Conservation (phyloP, 2,797 vertebrate genomes). For the Hephaestus fuliginosus region DNA sequence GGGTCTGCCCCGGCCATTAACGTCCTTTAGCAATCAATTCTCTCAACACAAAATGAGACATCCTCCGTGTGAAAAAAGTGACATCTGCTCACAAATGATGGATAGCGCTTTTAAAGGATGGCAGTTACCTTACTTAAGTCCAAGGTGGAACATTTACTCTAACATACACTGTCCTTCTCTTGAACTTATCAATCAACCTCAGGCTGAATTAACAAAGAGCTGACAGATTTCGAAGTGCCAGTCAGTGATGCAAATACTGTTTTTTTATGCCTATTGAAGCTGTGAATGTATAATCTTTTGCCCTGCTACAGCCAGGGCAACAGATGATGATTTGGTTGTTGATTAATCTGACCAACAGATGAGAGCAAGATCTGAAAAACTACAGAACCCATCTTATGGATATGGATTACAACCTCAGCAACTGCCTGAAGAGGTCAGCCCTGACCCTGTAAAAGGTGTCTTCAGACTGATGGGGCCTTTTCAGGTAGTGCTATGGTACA, state of each 20-base stretch:
- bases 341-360: neutral
- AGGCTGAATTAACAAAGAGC: neutral
- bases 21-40: neutral
- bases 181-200: neutral
- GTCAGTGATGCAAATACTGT: neutral
- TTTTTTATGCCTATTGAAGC: neutral
- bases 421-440: too few relatives aligned
- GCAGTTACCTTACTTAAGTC: neutral
- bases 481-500: too few relatives aligned
- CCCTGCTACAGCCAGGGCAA: too few relatives aligned
- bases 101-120: neutral
- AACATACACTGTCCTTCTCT: neutral
- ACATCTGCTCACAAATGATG: slow-evolving; percentile 2
- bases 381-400: neutral
- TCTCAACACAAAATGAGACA: slow-evolving; percentile 9
- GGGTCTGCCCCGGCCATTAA: neutral
- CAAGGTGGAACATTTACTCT: neutral
- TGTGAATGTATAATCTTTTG: neutral
- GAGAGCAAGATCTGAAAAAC: neutral
- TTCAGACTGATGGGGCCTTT: too few relatives aligned
- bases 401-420: neutral
- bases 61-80: neutral
- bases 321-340: neutral
- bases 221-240: neutral
- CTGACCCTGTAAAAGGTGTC: too few relatives aligned